Conservation (phyloP, 2,113 vertebrate genomes). For the Carollia perspicillata region DNA sequence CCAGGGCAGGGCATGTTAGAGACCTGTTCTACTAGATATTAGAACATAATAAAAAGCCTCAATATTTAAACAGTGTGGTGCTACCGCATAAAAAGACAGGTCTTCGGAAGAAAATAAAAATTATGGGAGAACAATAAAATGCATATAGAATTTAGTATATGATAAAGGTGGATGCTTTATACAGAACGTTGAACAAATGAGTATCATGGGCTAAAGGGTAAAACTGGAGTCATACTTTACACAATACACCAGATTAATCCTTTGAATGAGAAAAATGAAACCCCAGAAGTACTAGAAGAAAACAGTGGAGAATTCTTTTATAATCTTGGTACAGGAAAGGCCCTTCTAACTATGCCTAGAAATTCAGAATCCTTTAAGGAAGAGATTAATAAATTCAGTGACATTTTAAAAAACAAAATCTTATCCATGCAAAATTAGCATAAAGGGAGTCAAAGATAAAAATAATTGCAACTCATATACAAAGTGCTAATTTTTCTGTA, state of each 20-base stretch:
- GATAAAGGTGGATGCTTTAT: not conserved
- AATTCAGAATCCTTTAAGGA: constrained; percentile 20
- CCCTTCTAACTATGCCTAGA: constrained; percentile 16
- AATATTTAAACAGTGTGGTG: not conserved
- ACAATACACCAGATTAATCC: not conserved
- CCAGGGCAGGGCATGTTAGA: not conserved
- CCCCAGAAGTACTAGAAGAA: constrained; percentile 9
- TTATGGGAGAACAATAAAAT: not conserved
- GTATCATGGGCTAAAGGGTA: not conserved
- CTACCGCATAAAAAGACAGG: not conserved
- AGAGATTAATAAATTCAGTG: constrained; percentile 29
- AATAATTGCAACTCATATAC: not conserved
- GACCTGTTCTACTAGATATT: not conserved
- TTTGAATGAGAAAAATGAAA: not conserved
- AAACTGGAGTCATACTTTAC: not conserved
- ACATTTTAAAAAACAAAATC: not conserved
- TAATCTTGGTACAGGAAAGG: not conserved
- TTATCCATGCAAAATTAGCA: not conserved
- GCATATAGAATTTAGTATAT: not conserved
- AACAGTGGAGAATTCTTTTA: constrained; percentile 19
- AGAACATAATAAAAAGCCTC: not conserved
- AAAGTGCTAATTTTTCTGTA: constrained; percentile 35
- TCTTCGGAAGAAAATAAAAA: not conserved
- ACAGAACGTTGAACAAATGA: not conserved
- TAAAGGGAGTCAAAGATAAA: constrained; percentile 16